These are phyloP conservation scores for Mastomys natalensis DNA, from an alignment of 2,113 vertebrate genomes.

Conservation along the genomic window DNA sequence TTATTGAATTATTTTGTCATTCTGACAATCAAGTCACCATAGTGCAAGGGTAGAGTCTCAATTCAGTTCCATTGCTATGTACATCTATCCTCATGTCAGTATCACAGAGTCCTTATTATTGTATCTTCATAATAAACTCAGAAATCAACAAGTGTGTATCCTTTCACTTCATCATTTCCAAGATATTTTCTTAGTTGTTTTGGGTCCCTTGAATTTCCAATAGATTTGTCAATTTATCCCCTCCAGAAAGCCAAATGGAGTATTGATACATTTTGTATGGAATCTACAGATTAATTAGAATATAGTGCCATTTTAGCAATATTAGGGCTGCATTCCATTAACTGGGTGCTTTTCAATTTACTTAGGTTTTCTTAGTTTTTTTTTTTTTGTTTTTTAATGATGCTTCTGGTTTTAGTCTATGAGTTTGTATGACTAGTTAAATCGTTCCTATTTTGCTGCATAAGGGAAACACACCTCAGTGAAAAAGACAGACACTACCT, in stretches of 20 bases:
- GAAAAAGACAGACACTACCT: no score
- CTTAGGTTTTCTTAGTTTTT: background rate
- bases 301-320: background rate
- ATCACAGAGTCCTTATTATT: background rate
- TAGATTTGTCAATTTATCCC: background rate
- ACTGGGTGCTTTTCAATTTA: constrained; percentile 20
- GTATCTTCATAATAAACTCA: background rate
- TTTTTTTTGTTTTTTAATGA: background rate
- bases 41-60: background rate
- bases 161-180: background rate
- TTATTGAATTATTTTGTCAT: background rate
- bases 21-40: background rate
- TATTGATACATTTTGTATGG: background rate
- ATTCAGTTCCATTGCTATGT: background rate
- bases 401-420: background rate
- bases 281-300: background rate
- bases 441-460: background rate
- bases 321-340: background rate
- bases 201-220: background rate
- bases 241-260: background rate
- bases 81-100: background rate
- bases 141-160: background rate
- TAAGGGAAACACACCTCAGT: no score
- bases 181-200: background rate
- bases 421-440: background rate